Evolutionary conservation across 1,140 invertebrate species (phyloP).

Genomic region (Cheumatopsyche charites): DNA sequence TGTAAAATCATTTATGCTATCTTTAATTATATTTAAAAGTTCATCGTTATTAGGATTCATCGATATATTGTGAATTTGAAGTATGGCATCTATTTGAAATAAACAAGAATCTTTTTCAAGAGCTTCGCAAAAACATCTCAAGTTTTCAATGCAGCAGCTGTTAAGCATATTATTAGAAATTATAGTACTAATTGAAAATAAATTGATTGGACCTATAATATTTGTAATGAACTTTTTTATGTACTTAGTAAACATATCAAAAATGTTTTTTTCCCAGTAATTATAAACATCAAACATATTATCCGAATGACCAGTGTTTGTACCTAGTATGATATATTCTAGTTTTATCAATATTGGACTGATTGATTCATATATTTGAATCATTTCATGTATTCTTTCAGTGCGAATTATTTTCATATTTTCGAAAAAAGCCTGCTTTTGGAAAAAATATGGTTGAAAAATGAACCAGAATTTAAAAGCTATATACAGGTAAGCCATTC

Average conservation of each 20-base stretch:
- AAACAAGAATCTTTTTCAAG: slow-evolving; percentile 67
- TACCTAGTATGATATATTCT: slow-evolving; percentile 75
- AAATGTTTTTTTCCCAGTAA: slow-evolving; percentile 74
- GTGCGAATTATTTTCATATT: slow-evolving; percentile 71
- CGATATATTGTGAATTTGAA: slow-evolving; percentile 75
- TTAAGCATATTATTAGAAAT: too few species aligned
- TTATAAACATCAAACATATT: slow-evolving; percentile 73
- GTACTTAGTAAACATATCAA: slow-evolving; percentile 63
- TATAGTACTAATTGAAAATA: slow-evolving; percentile 1
- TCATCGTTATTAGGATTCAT: slow-evolving; percentile 75
- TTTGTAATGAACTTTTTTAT: neutral
- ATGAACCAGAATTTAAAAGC: too few species aligned
- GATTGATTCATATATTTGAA: slow-evolving; percentile 73
- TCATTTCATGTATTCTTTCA: slow-evolving; percentile 69
- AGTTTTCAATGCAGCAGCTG: slow-evolving; percentile 71
- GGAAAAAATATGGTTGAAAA: neutral
- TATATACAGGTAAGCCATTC: slow-evolving; percentile 3
- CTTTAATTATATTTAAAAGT: slow-evolving; percentile 75
- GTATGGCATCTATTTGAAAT: slow-evolving; percentile 78
- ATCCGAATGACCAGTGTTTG: slow-evolving; percentile 66
- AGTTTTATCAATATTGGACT: slow-evolving; percentile 81
- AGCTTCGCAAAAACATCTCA: slow-evolving; percentile 71
- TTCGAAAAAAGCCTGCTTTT: slow-evolving; percentile 73
- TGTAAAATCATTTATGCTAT: slow-evolving; percentile 69
- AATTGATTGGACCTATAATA: neutral